These are phyloP conservation scores for Cinclus cinclus DNA, from an alignment of 2,113 vertebrate genomes.

Conservation along the genomic window DNA sequence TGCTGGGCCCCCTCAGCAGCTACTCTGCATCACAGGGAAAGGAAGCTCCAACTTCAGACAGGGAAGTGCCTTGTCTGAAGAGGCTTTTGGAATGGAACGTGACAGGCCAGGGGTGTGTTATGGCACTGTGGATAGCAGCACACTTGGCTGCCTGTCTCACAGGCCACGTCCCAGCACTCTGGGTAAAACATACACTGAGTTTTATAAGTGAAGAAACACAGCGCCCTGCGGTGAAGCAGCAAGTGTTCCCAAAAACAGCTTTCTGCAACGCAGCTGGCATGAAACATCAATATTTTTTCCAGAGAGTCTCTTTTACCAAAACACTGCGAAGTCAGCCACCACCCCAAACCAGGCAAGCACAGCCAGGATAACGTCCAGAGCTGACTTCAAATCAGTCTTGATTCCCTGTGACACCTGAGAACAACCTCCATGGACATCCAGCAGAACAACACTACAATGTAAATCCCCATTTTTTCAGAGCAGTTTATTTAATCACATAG, in stretches of 20 bases:
- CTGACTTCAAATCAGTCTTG: not conserved
- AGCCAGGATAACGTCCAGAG: not conserved
- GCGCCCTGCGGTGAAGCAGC: not conserved
- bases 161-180: fast-evolving
- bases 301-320: not conserved
- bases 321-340: not conserved
- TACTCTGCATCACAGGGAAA: not conserved
- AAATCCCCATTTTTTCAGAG: not conserved
- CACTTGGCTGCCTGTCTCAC: not conserved
- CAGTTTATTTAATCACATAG: not conserved
- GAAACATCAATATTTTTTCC: not conserved
- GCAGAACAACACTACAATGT: not conserved
- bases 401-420: not conserved
- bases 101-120: not conserved
- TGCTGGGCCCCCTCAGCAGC: not conserved
- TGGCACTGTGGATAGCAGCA: fast-evolving
- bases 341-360: fast-evolving
- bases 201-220: not conserved
- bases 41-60: not conserved
- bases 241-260: not conserved
- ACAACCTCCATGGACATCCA: fast-evolving
- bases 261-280: not conserved
- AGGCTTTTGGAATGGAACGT: fast-evolving
- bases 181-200: not conserved
- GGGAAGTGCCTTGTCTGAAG: not conserved